Evolutionary conservation across 2,888 invertebrate genomes (phyloP), one percentile per base, ranked within the genome.

Genomic region (Aleiodes testaceus): DNA sequence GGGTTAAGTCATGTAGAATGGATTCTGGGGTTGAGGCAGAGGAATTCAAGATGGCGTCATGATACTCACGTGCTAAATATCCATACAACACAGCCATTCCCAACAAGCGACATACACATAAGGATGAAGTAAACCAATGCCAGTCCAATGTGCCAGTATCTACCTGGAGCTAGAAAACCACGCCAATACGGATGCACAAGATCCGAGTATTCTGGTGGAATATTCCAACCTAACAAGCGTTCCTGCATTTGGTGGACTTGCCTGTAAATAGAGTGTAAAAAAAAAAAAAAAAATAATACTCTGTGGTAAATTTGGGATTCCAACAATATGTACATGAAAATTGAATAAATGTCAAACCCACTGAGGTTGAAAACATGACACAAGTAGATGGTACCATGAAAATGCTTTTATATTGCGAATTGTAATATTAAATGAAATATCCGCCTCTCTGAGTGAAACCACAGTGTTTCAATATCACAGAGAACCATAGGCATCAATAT

Each of bases 21-120:
- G 16, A 12, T 30, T 36, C 11, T 6, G 11, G 14, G 52, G 44
- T 59, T 16, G 3, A 45, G 12, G 2, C 18, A 45, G 44, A 49
- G n/a, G 16, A 61, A 63, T 52, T 72, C 66, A 72, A 1, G 12
- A 36, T 20, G 45, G 6, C 20, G 44, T 26, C 9, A 9, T 30
- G 61, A 63, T 65, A 89, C 92, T 91, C 84, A 93, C 93, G 93
- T 92, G 82, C 92, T 89, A 83, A 93, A 93, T 81, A 93, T 92
- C 92, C 92, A 93, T 74, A 93, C 89, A 75, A 93, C 93, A 78
- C 92, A 90, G 3, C 93, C 92, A 80, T 93, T 93, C n/a, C 93
- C 93, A 18, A 91, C 88, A 1, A 91, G 59, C 0, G 92, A 93
- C 1, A 90, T 87, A 1, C 89, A 70, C 89, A 93, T 90, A 30